phyloP scores from a whole-genome alignment of 2,797 vertebrate species.

The Fringilla coelebs region DNA sequence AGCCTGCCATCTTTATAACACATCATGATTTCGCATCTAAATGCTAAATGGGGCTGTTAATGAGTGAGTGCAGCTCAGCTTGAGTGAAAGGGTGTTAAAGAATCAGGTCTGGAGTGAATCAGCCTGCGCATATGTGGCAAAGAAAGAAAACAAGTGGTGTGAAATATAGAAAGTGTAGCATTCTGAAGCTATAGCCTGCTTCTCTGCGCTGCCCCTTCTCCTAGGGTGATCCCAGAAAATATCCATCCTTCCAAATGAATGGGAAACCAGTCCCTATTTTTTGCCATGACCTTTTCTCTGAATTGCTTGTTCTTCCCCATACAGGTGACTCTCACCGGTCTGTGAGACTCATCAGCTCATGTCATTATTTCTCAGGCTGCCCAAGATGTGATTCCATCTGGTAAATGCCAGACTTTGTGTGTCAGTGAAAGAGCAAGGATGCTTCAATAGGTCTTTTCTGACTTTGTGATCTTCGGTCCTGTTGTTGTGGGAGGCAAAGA shows the following conservation, averaged over 20 bases:
- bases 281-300: background rate
- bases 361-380: background rate
- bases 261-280: background rate
- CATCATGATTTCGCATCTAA: conserved; percentile 15
- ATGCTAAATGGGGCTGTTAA: conserved; percentile 17
- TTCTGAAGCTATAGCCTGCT: background rate
- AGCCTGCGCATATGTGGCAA: background rate
- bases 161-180: background rate
- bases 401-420: background rate
- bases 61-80: conserved; percentile 27
- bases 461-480: background rate
- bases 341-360: background rate
- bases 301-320: accelerated
- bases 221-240: background rate
- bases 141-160: background rate
- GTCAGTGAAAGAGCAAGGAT: background rate
- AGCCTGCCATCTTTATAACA: background rate
- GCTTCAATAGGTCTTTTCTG: background rate
- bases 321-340: background rate
- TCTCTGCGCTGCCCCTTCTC: background rate
- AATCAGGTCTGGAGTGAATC: conserved; percentile 10
- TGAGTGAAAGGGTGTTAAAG: conserved; percentile 36
- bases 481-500: background rate
- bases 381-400: background rate
- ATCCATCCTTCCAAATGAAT: background rate